phyloP scores from a whole-genome alignment of 2,888 invertebrate species.

The Noctua janthe region DNA sequence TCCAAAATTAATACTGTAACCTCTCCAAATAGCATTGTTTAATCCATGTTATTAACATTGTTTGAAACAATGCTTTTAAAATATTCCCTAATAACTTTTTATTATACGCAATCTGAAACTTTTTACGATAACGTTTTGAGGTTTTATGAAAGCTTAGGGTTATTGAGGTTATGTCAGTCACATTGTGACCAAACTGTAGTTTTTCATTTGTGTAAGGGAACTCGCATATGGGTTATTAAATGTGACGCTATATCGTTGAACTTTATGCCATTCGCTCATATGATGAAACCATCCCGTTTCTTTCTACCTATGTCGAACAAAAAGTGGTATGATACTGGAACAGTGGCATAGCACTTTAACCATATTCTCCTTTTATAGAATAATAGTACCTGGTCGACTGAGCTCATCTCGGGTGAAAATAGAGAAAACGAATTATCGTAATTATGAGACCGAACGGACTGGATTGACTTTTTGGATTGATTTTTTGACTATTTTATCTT shows the following conservation, averaged over 20 bases:
- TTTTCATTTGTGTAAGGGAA: conserved; percentile 1
- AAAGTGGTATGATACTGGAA: not conserved
- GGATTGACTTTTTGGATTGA: too few species aligned
- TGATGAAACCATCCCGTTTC: not conserved
- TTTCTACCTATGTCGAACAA: not conserved
- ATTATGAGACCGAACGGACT: too few species aligned
- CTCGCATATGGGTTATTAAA: not conserved
- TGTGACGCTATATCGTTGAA: too few species aligned
- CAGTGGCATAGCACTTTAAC: not conserved
- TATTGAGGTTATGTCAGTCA: not conserved
- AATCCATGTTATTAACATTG: conserved; percentile 38
- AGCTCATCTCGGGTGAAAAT: too few species aligned
- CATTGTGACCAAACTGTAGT: conserved; percentile 13
- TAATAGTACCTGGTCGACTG: too few species aligned
- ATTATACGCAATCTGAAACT: conserved; percentile 41
- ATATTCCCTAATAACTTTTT: conserved; percentile 47
- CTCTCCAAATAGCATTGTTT: conserved; percentile 17
- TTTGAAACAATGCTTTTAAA: conserved; percentile 41
- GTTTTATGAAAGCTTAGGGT: conserved; percentile 20
- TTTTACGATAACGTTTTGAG: conserved; percentile 40
- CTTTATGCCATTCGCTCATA: not conserved
- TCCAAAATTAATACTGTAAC: conserved; percentile 16
- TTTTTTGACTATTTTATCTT: too few species aligned
- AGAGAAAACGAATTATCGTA: too few species aligned
- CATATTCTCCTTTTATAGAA: too few species aligned